phyloP scores from a whole-genome alignment of 2,888 invertebrate genomes.

The Mamestra brassicae region DNA sequence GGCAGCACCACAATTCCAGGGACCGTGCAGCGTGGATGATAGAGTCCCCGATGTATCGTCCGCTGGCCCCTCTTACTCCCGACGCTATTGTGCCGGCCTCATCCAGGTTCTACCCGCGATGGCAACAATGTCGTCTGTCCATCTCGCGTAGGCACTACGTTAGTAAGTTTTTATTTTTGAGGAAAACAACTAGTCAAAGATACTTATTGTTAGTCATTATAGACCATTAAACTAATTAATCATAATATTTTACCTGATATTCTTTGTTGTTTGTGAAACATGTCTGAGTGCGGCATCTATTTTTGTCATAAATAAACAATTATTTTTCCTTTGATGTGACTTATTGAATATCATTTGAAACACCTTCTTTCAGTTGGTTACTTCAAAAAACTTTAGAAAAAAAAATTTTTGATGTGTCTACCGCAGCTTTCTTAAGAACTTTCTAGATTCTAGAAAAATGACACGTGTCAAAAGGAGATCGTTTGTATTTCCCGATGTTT shows the following conservation, averaged over 20 bases:
- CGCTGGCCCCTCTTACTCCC: no score
- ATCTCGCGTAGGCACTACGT: no score
- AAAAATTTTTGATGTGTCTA: neutral
- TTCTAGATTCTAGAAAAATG: neutral
- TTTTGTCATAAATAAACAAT: neutral
- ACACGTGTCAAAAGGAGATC: neutral
- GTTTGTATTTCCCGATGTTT: no score
- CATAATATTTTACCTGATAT: neutral
- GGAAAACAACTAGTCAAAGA: neutral
- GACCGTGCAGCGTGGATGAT: no score
- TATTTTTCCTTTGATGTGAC: constrained; percentile 2
- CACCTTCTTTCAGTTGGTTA: neutral
- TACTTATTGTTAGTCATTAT: neutral
- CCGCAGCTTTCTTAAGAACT: neutral
- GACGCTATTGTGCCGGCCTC: no score
- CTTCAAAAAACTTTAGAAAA: neutral
- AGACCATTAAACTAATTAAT: neutral
- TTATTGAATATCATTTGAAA: constrained; percentile 14
- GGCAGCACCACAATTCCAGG: no score
- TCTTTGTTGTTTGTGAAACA: neutral
- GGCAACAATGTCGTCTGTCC: no score
- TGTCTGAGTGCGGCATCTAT: neutral
- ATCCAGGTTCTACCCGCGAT: no score
- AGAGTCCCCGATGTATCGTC: no score
- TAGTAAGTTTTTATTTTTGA: neutral